Conservation (phyloP, 2,888 invertebrate species). For the Callyntrura guangdongensis region DNA sequence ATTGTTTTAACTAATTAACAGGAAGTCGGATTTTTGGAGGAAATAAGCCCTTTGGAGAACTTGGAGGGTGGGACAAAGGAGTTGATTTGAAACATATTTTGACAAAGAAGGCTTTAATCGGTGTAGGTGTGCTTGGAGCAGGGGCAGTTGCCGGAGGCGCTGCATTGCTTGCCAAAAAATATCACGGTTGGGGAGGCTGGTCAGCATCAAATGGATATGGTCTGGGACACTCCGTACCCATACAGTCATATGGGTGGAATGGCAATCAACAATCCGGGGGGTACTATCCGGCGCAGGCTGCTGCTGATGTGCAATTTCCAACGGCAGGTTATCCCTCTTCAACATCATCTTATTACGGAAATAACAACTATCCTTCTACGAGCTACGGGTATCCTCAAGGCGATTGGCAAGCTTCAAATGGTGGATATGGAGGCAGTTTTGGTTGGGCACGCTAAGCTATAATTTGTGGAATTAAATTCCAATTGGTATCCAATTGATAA, state of each 20-base stretch:
- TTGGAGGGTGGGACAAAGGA: conserved; percentile 70
- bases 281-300: conserved; percentile 28
- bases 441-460: conserved; percentile 64
- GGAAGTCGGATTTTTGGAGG: conserved; percentile 75
- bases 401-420: conserved; percentile 55
- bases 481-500: background rate
- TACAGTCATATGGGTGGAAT: conserved; percentile 48
- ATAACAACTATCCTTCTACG: conserved; percentile 45
- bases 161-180: conserved; percentile 69
- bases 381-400: conserved; percentile 61
- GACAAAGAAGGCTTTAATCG: conserved; percentile 73
- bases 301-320: conserved; percentile 30
- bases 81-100: conserved; percentile 69
- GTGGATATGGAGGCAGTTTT: conserved; percentile 48
- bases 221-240: conserved; percentile 46
- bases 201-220: conserved; percentile 32
- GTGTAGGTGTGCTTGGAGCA: conserved; percentile 76
- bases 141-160: conserved; percentile 81
- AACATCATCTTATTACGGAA: conserved; percentile 38
- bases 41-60: conserved; percentile 73
- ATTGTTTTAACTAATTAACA: background rate
- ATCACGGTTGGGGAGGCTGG: conserved; percentile 60
- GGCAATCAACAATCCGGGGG: conserved; percentile 32
- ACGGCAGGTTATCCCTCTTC: conserved; percentile 48
- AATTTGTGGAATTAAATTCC: background rate